A percentile compares a stretch with the other conserved stretches of the same genome.
These are phyloP conservation scores for Limnephilus marmoratus DNA, from an alignment of 2,888 invertebrate species.

Conservation along the genomic window DNA sequence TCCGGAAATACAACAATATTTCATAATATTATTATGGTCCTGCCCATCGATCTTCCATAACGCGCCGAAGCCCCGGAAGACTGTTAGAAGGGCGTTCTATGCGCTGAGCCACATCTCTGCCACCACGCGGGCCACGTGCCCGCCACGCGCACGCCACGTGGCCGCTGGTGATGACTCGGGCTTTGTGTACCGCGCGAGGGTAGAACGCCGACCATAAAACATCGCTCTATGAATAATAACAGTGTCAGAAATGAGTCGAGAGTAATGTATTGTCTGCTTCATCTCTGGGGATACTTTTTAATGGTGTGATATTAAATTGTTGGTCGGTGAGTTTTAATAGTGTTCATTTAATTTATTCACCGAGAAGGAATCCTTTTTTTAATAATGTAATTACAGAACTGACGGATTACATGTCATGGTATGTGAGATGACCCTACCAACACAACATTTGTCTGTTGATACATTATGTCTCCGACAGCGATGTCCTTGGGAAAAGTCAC, in stretches of 20 bases:
- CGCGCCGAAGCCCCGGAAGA: background rate
- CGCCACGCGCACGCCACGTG: background rate
- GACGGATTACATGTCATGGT: background rate
- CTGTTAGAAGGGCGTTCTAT: background rate
- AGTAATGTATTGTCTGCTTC: background rate
- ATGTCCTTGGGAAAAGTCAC: too few species aligned
- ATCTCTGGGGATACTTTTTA: background rate
- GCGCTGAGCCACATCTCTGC: background rate
- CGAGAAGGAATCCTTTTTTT: background rate
- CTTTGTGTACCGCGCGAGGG: conserved; percentile 8
- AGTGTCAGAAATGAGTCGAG: conserved; percentile 50
- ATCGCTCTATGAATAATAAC: background rate
- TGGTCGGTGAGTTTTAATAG: background rate
- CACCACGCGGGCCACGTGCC: background rate
- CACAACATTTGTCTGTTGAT: background rate
- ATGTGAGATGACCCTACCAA: background rate
- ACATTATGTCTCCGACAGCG: too few species aligned
- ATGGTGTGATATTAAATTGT: background rate
- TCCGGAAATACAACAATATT: background rate
- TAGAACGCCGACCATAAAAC: conserved; percentile 14
- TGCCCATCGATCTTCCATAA: background rate
- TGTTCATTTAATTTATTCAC: background rate
- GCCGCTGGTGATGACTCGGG: conserved; percentile 16
- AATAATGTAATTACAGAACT: background rate
- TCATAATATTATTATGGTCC: background rate